A percentile compares a stretch with the other conserved stretches of the same genome.
These are phyloP conservation scores for Ornithoptera alexandrae DNA, from an alignment of 2,888 invertebrate species.

Conservation along the genomic window DNA sequence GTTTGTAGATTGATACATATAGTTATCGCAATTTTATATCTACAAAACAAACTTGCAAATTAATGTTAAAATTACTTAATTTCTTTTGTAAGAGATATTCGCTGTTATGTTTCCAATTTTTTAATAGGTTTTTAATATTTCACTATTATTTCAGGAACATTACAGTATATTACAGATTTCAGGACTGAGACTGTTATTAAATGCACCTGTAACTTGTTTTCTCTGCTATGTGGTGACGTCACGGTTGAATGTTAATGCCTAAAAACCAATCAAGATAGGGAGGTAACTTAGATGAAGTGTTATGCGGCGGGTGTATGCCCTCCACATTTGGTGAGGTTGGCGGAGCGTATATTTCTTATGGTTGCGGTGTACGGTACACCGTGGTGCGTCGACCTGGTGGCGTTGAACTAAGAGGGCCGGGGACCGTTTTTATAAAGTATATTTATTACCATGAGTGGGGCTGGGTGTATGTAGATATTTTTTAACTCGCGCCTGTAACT, in stretches of 20 bases:
- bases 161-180: constrained; percentile 33
- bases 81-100: too few relatives aligned
- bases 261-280: constrained; percentile 51
- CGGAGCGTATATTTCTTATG: constrained; percentile 69
- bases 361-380: constrained; percentile 67
- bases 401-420: constrained; percentile 71
- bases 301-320: constrained; percentile 47
- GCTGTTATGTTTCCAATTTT: too few relatives aligned
- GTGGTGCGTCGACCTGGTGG: constrained; percentile 71
- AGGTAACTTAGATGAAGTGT: constrained; percentile 53
- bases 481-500: too few relatives aligned
- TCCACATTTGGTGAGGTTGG: constrained; percentile 60
- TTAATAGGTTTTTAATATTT: too few relatives aligned
- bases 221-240: constrained; percentile 69
- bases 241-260: constrained; percentile 53
- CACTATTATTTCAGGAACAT: too few relatives aligned
- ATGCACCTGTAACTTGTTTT: constrained; percentile 70
- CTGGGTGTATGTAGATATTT: too few relatives aligned
- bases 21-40: too few relatives aligned
- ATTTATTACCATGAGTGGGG: constrained; percentile 44
- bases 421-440: constrained; percentile 56
- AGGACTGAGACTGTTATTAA: constrained; percentile 50
- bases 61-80: too few relatives aligned
- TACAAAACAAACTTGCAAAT: too few relatives aligned
- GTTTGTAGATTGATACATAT: too few relatives aligned